A percentile compares a stretch with the other conserved stretches of the same genome.
Conservation (phyloP, 2,888 invertebrate genomes). For the Apantesis nais region DNA sequence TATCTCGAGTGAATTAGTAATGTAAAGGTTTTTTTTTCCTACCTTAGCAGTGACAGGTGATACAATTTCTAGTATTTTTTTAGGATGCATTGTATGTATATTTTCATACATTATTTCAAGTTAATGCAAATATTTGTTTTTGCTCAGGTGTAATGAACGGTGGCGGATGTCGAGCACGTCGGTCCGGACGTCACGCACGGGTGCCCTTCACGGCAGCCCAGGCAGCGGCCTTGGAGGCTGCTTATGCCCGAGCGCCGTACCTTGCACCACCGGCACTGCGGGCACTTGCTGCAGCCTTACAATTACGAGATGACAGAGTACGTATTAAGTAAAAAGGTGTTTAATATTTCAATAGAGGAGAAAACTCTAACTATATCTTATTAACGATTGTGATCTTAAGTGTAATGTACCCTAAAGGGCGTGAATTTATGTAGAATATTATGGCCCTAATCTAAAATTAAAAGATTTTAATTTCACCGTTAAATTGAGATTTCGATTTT, state of each 20-base stretch:
- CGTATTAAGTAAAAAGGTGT: constrained; percentile 28
- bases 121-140: constrained; percentile 37
- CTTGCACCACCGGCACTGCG: constrained; percentile 89
- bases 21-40: not conserved
- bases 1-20: not conserved
- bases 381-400: too few species aligned
- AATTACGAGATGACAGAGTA: constrained; percentile 89
- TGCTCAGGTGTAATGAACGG: constrained; percentile 65
- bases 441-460: not conserved
- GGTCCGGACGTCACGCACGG: constrained; percentile 88
- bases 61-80: not conserved
- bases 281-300: constrained; percentile 86
- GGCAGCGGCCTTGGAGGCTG: constrained; percentile 88
- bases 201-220: constrained; percentile 91
- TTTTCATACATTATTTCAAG: not conserved
- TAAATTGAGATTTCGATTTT: too few species aligned
- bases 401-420: not conserved
- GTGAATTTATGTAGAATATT: not conserved
- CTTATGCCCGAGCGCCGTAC: constrained; percentile 88
- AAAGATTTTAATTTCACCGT: too few species aligned
- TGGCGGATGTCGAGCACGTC: constrained; percentile 76
- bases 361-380: too few species aligned
- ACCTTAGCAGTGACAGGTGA: not conserved
- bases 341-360: not conserved
- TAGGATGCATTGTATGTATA: not conserved